phyloP scores from a whole-genome alignment of 2,113 vertebrate genomes.

The Perognathus longimembris region DNA sequence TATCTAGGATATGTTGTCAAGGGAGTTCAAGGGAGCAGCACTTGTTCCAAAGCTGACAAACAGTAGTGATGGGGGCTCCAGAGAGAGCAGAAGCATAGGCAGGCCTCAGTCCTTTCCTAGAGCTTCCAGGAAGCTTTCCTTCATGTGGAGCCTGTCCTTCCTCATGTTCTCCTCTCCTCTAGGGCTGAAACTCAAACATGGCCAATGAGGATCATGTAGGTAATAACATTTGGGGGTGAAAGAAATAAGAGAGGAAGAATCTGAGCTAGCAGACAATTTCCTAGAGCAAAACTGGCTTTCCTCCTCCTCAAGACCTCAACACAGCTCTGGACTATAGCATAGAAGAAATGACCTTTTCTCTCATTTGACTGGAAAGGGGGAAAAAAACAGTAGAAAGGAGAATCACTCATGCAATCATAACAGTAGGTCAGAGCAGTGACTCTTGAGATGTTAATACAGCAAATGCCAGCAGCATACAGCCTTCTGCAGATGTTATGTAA shows the following conservation, averaged over 20 bases:
- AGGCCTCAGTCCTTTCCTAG: too few species aligned
- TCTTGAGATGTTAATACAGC: not conserved
- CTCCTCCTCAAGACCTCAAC: too few species aligned
- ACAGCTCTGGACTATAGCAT: not conserved
- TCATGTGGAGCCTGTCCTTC: not conserved
- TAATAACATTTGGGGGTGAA: not conserved
- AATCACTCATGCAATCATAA: not conserved
- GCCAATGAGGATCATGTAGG: not conserved
- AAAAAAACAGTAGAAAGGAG: not conserved
- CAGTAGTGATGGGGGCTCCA: too few species aligned
- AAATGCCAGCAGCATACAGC: not conserved
- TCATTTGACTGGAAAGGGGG: not conserved
- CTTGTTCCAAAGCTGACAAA: too few species aligned
- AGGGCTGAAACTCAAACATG: not conserved
- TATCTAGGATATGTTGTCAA: too few species aligned
- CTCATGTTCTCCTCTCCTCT: not conserved
- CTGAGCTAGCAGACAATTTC: not conserved
- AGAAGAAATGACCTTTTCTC: not conserved
- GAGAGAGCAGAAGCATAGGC: too few species aligned
- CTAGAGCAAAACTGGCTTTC: not conserved
- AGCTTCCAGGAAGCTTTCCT: not conserved
- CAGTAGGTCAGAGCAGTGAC: not conserved
- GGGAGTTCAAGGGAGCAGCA: too few species aligned
- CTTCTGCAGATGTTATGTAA: constrained; percentile 31
- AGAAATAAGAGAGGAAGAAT: not conserved